A percentile compares a stretch with the other conserved stretches of the same genome.
Conservation (phyloP, 2,888 invertebrate genomes). For the Augochlorella aurata region DNA sequence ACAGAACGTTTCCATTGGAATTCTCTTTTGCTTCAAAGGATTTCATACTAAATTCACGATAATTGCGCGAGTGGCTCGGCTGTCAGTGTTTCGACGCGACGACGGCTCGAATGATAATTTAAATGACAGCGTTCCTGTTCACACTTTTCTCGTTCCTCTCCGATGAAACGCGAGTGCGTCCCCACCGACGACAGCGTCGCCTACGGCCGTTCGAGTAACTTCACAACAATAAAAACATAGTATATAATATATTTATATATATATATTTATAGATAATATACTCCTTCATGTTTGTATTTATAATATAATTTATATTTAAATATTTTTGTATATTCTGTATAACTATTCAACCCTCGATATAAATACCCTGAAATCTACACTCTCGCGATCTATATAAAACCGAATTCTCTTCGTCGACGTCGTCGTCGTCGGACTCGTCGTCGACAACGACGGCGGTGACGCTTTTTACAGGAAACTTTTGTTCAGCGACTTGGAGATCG, state of each 20-base stretch:
- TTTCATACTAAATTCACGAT: too few relatives aligned
- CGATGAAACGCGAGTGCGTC: conserved; percentile 52
- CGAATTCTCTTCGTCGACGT: conserved; percentile 29
- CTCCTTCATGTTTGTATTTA: conserved; percentile 53
- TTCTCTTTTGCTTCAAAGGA: too few relatives aligned
- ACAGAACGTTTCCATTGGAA: too few relatives aligned
- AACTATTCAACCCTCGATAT: conserved; percentile 73
- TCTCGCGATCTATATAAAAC: conserved; percentile 57
- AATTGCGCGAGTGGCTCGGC: too few relatives aligned
- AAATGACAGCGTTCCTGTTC: not conserved
- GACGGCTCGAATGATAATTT: not conserved
- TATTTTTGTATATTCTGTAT: conserved; percentile 65
- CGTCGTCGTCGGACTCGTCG: not conserved
- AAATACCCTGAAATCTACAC: conserved; percentile 74
- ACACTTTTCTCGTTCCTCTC: not conserved
- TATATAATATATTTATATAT: conserved; percentile 54
- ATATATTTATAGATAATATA: conserved; percentile 51
- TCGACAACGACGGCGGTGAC: not conserved
- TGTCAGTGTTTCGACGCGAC: too few relatives aligned
- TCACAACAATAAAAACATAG: conserved; percentile 71
- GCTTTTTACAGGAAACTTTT: conserved; percentile 55
- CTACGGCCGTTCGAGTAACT: conserved; percentile 51
- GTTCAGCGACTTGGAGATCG: conserved; percentile 39
- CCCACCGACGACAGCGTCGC: conserved; percentile 28
- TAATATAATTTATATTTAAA: conserved; percentile 69